phyloP scores from a whole-genome alignment of 2,113 vertebrate genomes.

The Anolis carolinensis region DNA sequence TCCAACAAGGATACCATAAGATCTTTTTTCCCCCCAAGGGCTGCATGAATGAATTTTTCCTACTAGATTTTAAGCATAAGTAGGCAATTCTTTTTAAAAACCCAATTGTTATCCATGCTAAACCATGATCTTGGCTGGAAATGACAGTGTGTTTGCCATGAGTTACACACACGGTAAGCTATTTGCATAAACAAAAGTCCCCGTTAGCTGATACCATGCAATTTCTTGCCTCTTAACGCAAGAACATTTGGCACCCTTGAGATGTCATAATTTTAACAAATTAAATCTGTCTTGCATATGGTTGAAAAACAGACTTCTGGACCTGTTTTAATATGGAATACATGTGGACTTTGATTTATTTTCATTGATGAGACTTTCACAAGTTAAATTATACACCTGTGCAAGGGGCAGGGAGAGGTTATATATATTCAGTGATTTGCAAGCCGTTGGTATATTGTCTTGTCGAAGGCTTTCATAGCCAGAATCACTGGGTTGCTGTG shows the following conservation, averaged over 20 bases:
- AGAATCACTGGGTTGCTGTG: no score
- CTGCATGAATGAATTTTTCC: neutral
- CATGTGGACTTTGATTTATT: neutral
- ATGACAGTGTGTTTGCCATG: neutral
- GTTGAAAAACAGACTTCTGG: neutral
- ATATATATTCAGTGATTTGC: neutral
- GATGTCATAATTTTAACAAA: neutral
- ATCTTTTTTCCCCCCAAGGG: neutral
- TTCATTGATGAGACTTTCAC: neutral
- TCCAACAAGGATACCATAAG: neutral
- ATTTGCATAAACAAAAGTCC: constrained; percentile 9
- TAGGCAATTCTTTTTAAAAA: neutral
- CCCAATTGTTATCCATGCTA: neutral
- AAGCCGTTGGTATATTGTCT: neutral
- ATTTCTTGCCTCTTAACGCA: neutral
- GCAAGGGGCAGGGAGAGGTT: neutral
- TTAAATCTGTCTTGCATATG: constrained; percentile 1
- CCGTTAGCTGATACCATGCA: neutral
- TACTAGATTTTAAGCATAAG: neutral
- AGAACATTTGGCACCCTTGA: neutral
- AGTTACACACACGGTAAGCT: neutral
- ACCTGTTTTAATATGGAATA: neutral
- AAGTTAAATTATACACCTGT: neutral
- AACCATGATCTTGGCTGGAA: neutral
- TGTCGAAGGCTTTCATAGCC: no score